Evolutionary conservation across 2,888 invertebrate genomes (phyloP).

Genomic region (Aleiodes testaceus): DNA sequence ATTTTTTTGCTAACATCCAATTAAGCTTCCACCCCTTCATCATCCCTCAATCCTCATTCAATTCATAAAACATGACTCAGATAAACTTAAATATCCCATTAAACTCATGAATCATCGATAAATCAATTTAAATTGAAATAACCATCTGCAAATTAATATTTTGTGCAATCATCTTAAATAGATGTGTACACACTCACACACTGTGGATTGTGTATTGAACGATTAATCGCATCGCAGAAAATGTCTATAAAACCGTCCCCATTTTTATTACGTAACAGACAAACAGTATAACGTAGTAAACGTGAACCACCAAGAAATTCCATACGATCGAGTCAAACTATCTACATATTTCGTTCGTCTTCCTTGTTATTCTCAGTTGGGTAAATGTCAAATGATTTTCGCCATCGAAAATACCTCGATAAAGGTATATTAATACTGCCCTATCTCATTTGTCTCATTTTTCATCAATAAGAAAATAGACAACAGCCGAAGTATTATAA

Average conservation of each 20-base stretch:
- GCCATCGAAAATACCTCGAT: no score
- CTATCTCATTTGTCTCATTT: no score
- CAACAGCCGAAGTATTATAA: background rate
- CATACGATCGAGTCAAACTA: background rate
- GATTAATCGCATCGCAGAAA: conserved; percentile 28
- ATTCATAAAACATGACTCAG: background rate
- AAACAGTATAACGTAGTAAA: conserved; percentile 31
- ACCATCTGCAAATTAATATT: background rate
- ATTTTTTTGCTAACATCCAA: background rate
- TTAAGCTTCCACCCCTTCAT: background rate
- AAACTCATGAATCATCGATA: no score
- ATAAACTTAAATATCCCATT: background rate
- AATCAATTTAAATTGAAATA: conserved; percentile 9
- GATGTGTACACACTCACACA: background rate
- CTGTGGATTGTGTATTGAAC: conserved; percentile 1
- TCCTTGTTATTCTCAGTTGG: background rate
- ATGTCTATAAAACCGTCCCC: conserved; percentile 38
- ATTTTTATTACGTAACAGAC: conserved; percentile 33
- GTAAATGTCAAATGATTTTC: conserved; percentile 4
- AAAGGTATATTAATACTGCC: no score
- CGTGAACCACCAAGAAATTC: conserved; percentile 1
- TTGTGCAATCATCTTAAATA: background rate
- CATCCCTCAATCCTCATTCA: background rate
- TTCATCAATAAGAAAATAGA: no score
- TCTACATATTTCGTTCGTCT: background rate